Evolutionary conservation across 2,888 invertebrate genomes (phyloP).

Genomic region (Koerneria pararmatus): DNA sequence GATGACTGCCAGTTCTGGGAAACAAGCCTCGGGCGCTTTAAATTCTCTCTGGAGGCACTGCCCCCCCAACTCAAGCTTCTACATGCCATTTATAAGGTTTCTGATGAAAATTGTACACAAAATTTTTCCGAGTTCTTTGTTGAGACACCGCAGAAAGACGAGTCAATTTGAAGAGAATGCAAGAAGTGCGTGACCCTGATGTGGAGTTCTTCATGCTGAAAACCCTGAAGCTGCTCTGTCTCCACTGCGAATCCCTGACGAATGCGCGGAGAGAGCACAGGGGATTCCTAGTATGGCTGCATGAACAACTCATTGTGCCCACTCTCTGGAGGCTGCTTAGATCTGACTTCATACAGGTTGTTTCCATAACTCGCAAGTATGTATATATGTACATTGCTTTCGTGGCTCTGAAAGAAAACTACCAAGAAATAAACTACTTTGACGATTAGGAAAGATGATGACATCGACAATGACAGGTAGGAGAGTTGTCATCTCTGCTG

Average conservation of each 20-base stretch:
- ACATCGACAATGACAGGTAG: conserved; percentile 76
- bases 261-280: conserved; percentile 82
- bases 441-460: too few species aligned
- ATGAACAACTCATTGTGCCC: conserved; percentile 74
- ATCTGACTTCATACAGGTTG: conserved; percentile 52
- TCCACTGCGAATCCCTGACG: conserved; percentile 87
- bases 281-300: conserved; percentile 67
- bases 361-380: too few species aligned
- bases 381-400: too few species aligned
- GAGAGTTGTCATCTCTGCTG: conserved; percentile 84
- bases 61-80: conserved; percentile 89
- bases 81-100: conserved; percentile 69
- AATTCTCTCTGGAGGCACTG: conserved; percentile 81
- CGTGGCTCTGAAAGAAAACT: too few species aligned
- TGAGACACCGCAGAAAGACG: background rate
- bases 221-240: conserved; percentile 81
- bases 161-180: conserved; percentile 60
- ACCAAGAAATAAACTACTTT: too few species aligned
- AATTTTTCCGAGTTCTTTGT: too few species aligned
- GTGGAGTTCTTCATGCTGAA: conserved; percentile 86
- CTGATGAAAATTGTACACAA: too few species aligned
- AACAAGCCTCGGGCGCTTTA: conserved; percentile 85
- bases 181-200: conserved; percentile 73
- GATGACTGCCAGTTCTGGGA: conserved; percentile 72
- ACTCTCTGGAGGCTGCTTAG: conserved; percentile 68